Evolutionary conservation across 2,888 invertebrate genomes (phyloP).

Genomic region (Eilema caniola): DNA sequence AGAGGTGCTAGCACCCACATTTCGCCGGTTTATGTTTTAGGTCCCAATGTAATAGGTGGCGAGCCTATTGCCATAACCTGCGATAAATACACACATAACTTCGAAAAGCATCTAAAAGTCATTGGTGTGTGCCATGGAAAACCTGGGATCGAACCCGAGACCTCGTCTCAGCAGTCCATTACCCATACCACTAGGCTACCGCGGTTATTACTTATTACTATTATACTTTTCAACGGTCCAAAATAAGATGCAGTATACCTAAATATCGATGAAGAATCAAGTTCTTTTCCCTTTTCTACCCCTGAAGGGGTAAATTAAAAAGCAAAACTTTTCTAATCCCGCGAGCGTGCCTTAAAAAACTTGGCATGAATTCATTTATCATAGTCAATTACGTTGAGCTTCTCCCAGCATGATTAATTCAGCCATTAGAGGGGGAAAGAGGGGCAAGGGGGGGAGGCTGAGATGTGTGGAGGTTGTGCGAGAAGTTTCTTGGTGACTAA

Average conservation of each 20-base stretch:
- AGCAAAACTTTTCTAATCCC: slow-evolving; percentile 37
- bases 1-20: no score
- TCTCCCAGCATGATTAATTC: slow-evolving; percentile 29
- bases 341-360: slow-evolving; percentile 23
- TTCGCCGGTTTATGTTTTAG: no score
- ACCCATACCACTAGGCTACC: no score
- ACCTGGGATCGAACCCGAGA: no score
- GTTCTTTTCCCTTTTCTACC: slow-evolving; percentile 25
- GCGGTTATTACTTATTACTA: no score
- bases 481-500: background rate
- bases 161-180: no score
- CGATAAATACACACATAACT: no score
- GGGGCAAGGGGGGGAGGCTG: background rate
- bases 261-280: background rate
- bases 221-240: background rate
- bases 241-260: background rate
- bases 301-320: slow-evolving; percentile 24
- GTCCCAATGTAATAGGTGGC: no score
- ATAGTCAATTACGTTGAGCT: slow-evolving; percentile 44
- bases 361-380: slow-evolving; percentile 44
- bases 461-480: slow-evolving; percentile 5
- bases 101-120: no score
- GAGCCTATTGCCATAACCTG: no score
- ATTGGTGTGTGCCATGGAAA: no score
- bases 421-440: slow-evolving; percentile 10